Evolutionary conservation across 2,113 vertebrate genomes (phyloP), one percentile per base, ranked within the genome.

Genomic region (Tursiops truncatus): DNA sequence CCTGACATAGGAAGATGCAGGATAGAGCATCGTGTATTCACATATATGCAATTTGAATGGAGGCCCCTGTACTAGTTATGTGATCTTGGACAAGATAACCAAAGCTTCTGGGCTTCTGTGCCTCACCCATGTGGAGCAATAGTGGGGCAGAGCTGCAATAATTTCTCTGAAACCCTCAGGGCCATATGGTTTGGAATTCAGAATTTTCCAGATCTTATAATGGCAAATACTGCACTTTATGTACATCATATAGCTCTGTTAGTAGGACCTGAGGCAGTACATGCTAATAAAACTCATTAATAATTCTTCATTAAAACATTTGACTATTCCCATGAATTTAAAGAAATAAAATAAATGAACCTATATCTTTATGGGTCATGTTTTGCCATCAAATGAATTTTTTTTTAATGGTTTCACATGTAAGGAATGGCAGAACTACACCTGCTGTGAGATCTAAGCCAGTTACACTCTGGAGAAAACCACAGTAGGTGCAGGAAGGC

Each of bases 1-100:
- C 28, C 18, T 74, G 58, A 79, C 3, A n/a, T 25, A 56, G 58
- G n/a, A 85, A 63, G 47, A 87, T 20, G 3, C 14, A 60, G 6
- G 13, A 47, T 13, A 65, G 1, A 4, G 28, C 13, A 58, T 71
- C 1, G 0, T n/a, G 2, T 26, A 31, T 63, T 90, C 74, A 44
- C 18, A 85, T 10, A 58, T 21, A 50, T 33, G 12, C 6, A n/a
- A 2, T 58, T 76, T 92, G 5, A 82, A 81, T 23, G 26, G 25
- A 41, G 2, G 56, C 21, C 82, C n/a, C 38, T 26, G 36, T 15
- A 53, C 14, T 71, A 81, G 62, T 23, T 44, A n/a, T 68, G 53
- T 58, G 21, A 50, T 65, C 80, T 58, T 63, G 26, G 11, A 91
- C 8, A 86, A 88, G 8, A 79, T 31, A 56, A 58, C 11, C 7